These are phyloP conservation scores for Monarcha castaneiventris DNA, from an alignment of 2,113 vertebrate genomes.

Conservation along the genomic window DNA sequence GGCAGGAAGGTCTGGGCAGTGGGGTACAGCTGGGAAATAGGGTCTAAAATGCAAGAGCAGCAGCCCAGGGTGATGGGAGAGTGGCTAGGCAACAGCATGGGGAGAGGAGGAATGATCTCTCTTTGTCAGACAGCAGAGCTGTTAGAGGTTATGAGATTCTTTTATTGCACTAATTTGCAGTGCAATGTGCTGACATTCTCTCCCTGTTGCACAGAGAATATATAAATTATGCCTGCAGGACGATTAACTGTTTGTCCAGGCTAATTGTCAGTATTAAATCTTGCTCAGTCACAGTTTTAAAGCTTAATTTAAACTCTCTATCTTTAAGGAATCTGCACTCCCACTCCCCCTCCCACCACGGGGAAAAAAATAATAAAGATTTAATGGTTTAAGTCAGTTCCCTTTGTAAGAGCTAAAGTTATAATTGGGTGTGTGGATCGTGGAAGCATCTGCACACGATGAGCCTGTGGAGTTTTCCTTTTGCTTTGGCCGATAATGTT, in stretches of 20 bases:
- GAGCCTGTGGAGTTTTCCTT: conserved; percentile 29
- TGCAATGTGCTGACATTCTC: conserved; percentile 28
- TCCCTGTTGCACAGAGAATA: conserved; percentile 50
- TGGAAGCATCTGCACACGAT: conserved; percentile 9
- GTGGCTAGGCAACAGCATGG: conserved; percentile 56
- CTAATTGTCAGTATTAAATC: conserved; percentile 74
- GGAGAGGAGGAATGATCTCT: conserved; percentile 61
- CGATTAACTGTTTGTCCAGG: conserved; percentile 72
- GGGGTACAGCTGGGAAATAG: not conserved
- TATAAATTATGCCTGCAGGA: conserved; percentile 70
- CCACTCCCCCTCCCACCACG: conserved; percentile 33
- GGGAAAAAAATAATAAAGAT: conserved; percentile 64
- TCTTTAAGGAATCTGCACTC: conserved; percentile 71
- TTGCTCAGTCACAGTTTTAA: conserved; percentile 72
- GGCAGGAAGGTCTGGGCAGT: not conserved
- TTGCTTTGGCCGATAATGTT: conserved; percentile 28
- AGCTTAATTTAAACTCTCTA: conserved; percentile 76
- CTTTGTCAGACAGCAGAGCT: conserved; percentile 62
- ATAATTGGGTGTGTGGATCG: conserved; percentile 44
- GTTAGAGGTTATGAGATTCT: conserved; percentile 56
- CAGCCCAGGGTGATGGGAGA: conserved; percentile 21
- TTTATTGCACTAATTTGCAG: conserved; percentile 53
- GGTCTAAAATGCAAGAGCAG: not conserved
- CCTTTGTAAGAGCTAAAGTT: conserved; percentile 43
- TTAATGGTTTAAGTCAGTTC: conserved; percentile 60